Evolutionary conservation across 2,113 vertebrate genomes (phyloP).

Genomic region (Puffinus mauretanicus): DNA sequence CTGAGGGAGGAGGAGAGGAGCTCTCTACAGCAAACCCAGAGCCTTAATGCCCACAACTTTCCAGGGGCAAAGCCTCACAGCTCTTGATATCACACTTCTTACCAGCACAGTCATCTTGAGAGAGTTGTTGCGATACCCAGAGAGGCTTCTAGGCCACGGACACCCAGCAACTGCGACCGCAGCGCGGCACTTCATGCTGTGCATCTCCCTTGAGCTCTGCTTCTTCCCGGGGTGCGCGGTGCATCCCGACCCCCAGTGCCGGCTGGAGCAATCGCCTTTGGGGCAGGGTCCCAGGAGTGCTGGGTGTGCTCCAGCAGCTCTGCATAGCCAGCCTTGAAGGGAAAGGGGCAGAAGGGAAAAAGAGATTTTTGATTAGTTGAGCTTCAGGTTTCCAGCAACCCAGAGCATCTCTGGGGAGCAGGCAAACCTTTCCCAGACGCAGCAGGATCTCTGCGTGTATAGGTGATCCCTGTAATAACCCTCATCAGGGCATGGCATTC

Average conservation of each 20-base stretch:
- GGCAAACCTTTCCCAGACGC: background rate
- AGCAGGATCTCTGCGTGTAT: background rate
- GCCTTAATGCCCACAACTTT: background rate
- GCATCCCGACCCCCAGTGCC: background rate
- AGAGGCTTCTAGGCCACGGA: background rate
- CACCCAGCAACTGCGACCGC: background rate
- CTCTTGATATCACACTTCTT: background rate
- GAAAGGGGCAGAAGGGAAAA: background rate
- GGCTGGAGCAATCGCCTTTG: background rate
- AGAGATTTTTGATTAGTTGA: background rate
- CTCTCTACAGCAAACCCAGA: background rate
- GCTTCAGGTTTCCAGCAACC: background rate
- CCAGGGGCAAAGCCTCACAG: background rate
- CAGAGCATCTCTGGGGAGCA: background rate
- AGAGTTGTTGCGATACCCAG: background rate
- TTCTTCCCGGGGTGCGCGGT: accelerated
- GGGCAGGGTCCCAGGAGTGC: background rate
- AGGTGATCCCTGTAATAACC: background rate
- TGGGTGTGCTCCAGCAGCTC: background rate
- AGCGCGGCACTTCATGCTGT: accelerated
- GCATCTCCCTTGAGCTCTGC: background rate
- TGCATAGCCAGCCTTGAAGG: background rate
- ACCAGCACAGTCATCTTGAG: background rate
- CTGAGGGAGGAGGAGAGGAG: background rate
- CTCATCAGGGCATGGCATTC: background rate